A percentile compares a stretch with the other conserved stretches of the same genome.
phyloP scores from a whole-genome alignment of 2,797 vertebrate genomes.

The Pogonophryne albipinna region DNA sequence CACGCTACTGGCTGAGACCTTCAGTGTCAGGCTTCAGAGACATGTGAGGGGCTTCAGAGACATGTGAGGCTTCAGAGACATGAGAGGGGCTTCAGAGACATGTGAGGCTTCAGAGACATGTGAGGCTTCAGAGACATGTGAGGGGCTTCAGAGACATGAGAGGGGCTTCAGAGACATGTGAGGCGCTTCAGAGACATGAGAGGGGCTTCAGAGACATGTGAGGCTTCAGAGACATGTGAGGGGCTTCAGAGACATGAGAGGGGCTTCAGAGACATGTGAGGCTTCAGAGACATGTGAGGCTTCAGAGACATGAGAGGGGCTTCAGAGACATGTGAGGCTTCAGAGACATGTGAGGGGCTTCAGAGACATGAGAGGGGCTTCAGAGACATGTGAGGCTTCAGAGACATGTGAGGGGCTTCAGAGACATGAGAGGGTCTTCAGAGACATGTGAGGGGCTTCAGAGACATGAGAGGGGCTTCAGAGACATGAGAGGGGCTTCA shows the following conservation, averaged over 20 bases:
- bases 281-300: constrained; percentile 12
- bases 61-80: not conserved
- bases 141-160: not conserved
- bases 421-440: not conserved
- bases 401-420: too few relatives aligned
- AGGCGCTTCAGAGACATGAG: constrained; percentile 22
- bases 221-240: constrained; percentile 33
- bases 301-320: constrained; percentile 10
- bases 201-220: not conserved
- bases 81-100: too few relatives aligned
- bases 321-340: not conserved
- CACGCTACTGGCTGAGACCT: constrained; percentile 15
- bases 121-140: too few relatives aligned
- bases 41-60: constrained; percentile 1
- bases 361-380: not conserved
- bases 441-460: constrained; percentile 6
- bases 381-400: too few relatives aligned
- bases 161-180: not conserved
- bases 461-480: constrained; percentile 8
- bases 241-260: not conserved
- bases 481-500: constrained; percentile 10
- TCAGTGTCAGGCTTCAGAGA: constrained; percentile 12
- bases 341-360: constrained; percentile 6
- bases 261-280: not conserved
- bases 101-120: too few relatives aligned